These are phyloP conservation scores for Eupithecia vulgata DNA, from an alignment of 2,888 invertebrate genomes.

Conservation along the genomic window DNA sequence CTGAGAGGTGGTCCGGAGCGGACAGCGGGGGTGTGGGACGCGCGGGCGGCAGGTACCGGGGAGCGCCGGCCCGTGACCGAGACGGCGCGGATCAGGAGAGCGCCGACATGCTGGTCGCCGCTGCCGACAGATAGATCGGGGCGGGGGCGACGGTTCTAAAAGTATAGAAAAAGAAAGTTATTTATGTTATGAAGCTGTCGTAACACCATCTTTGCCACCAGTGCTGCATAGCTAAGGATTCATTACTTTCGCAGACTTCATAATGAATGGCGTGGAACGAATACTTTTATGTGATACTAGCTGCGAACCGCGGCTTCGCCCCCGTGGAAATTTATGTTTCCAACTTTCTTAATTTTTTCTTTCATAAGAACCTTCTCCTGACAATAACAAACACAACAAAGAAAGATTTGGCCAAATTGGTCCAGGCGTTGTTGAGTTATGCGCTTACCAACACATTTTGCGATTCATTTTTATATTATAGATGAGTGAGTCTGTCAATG, in stretches of 20 bases:
- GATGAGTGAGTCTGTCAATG: too few species aligned
- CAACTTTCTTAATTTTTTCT: too few species aligned
- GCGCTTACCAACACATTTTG: too few species aligned
- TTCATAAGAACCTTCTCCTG: too few species aligned
- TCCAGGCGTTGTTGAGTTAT: too few species aligned
- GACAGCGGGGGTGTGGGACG: constrained; percentile 93
- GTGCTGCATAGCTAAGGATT: background rate
- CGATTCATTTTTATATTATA: too few species aligned
- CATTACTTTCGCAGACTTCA: background rate
- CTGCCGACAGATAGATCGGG: constrained; percentile 19
- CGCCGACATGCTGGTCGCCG: constrained; percentile 49
- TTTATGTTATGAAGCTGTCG: too few species aligned
- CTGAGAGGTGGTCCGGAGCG: constrained; percentile 93
- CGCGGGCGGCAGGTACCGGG: constrained; percentile 71
- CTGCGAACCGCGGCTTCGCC: too few species aligned
- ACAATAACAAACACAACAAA: too few species aligned
- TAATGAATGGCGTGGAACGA: background rate
- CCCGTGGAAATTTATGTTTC: too few species aligned
- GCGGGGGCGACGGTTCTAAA: constrained; percentile 51
- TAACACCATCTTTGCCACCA: background rate
- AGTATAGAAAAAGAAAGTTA: background rate
- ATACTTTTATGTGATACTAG: too few species aligned
- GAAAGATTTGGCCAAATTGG: too few species aligned
- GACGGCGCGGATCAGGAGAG: constrained; percentile 63
- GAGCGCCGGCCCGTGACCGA: constrained; percentile 52